These are phyloP conservation scores for Phataginus tricuspis DNA, from an alignment of 2,797 vertebrate genomes.

Conservation along the genomic window DNA sequence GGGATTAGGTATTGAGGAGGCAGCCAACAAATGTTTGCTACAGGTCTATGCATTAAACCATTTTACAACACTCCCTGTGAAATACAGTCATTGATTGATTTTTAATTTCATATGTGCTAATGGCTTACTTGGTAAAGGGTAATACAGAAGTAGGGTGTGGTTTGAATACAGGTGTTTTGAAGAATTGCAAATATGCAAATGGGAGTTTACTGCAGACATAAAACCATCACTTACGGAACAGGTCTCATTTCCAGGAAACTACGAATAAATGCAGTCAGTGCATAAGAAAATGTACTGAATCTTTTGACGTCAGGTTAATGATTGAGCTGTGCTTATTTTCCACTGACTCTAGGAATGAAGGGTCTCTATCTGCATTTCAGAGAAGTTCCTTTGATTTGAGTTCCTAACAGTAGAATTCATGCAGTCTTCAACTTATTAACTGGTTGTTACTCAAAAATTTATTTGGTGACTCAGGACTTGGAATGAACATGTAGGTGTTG, in stretches of 20 bases:
- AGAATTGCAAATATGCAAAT: background rate
- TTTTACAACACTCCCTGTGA: background rate
- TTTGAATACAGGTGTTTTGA: background rate
- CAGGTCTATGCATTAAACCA: background rate
- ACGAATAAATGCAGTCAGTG: background rate
- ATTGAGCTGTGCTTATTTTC: background rate
- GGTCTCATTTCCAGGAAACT: background rate
- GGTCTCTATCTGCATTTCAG: background rate
- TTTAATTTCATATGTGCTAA: background rate
- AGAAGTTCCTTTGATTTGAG: background rate
- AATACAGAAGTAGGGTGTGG: background rate
- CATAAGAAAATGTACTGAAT: background rate
- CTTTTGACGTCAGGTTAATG: background rate
- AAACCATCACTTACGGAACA: background rate
- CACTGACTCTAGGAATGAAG: background rate
- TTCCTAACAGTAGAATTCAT: background rate
- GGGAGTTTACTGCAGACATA: background rate
- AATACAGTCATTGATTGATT: background rate
- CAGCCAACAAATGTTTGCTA: background rate
- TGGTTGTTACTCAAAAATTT: background rate
- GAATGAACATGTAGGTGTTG: background rate
- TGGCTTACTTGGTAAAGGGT: background rate
- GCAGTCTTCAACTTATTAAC: background rate
- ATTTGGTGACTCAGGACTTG: background rate
- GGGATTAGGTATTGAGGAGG: background rate